Percentiles rank a stretch among this genome's conserved stretches.
phyloP scores from a whole-genome alignment of 2,888 invertebrate genomes.

The Linyphia triangularis region DNA sequence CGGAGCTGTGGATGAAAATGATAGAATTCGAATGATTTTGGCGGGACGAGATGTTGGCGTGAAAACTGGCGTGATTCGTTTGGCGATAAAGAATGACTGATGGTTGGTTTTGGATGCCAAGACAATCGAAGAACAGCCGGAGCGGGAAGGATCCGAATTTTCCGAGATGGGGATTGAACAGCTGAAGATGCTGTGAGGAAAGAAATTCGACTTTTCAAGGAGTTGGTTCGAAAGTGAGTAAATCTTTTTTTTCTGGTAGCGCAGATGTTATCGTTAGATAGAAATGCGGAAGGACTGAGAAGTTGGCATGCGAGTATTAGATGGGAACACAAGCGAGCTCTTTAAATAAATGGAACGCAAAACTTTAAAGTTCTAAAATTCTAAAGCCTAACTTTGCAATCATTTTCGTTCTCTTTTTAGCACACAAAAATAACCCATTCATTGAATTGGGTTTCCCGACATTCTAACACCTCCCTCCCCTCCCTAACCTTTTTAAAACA shows the following conservation, averaged over 20 bases:
- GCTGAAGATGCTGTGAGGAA: constrained; percentile 24
- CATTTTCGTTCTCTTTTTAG: no score
- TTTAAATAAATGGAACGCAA: no score
- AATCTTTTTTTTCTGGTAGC: neutral
- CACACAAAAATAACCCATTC: no score
- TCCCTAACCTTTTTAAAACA: no score
- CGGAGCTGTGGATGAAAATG: neutral
- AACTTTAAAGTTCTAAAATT: no score
- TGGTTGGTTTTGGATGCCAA: neutral
- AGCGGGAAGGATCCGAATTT: constrained; percentile 56
- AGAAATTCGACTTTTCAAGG: constrained; percentile 9
- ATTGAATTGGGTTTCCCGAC: no score
- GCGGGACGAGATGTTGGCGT: neutral
- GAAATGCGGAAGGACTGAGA: no score
- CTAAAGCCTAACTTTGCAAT: no score
- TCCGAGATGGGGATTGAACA: neutral
- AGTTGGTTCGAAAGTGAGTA: constrained; percentile 34
- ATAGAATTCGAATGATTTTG: neutral
- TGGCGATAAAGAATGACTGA: neutral
- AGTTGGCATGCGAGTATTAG: neutral
- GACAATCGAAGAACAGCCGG: constrained; percentile 40
- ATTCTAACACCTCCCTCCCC: no score
- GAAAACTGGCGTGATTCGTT: neutral
- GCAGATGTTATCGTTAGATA: no score
- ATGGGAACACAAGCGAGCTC: no score